phyloP scores from a whole-genome alignment of 2,888 invertebrate species.

The Aproaerema taeniolella region DNA sequence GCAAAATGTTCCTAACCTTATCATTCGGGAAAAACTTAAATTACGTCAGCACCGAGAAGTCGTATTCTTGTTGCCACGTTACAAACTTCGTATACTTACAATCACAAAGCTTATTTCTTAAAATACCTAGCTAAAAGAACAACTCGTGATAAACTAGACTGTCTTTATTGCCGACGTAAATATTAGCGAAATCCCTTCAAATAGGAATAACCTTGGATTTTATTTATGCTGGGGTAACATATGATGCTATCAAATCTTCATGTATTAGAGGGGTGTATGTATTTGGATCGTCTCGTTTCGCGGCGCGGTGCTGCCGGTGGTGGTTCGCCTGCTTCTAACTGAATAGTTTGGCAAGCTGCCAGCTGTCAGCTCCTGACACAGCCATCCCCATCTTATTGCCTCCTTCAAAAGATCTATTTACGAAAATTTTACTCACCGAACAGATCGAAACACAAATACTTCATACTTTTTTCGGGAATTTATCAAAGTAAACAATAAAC shows the following conservation, averaged over 20 bases:
- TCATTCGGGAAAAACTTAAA: background rate
- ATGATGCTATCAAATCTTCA: slow-evolving; percentile 11
- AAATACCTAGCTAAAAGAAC: too few species aligned
- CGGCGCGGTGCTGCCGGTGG: slow-evolving; percentile 27
- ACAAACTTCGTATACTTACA: too few species aligned
- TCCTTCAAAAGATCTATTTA: slow-evolving; percentile 34
- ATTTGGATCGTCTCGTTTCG: slow-evolving; percentile 20
- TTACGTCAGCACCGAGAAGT: background rate
- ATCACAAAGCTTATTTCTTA: too few species aligned
- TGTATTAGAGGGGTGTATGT: slow-evolving; percentile 9
- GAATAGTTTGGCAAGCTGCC: slow-evolving; percentile 52
- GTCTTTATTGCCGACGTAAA: too few species aligned
- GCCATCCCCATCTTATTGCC: slow-evolving; percentile 36
- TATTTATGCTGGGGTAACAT: background rate
- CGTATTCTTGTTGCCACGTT: too few species aligned
- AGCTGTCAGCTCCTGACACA: slow-evolving; percentile 36
- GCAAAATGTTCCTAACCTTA: too few species aligned
- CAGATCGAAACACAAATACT: slow-evolving; percentile 2
- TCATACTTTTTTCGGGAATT: too few species aligned
- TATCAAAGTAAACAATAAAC: slow-evolving; percentile 3
- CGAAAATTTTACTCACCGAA: slow-evolving; percentile 23
- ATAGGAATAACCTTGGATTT: slow-evolving; percentile 5
- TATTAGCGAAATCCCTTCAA: slow-evolving; percentile 5
- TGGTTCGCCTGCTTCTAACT: slow-evolving; percentile 45
- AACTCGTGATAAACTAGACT: too few species aligned